Percentiles rank a stretch among this genome's conserved stretches.
These are phyloP conservation scores for Peucedramus taeniatus DNA, from an alignment of 2,113 vertebrate genomes.

Conservation along the genomic window DNA sequence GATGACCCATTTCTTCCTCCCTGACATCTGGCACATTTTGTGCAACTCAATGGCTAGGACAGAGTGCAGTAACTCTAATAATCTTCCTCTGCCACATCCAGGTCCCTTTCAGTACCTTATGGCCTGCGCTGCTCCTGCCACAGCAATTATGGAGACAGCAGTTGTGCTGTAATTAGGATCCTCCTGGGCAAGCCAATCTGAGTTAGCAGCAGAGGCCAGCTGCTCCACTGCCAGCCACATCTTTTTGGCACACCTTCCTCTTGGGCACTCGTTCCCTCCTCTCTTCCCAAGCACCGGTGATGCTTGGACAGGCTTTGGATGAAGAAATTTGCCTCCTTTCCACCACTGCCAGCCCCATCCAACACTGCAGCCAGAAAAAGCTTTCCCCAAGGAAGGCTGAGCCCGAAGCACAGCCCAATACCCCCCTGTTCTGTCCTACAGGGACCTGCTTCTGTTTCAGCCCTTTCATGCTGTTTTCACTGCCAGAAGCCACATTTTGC, in stretches of 20 bases:
- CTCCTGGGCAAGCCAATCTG: slow-evolving; percentile 68
- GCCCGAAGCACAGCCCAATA: neutral
- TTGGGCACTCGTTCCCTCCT: neutral
- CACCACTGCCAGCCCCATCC: neutral
- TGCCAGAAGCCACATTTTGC: neutral
- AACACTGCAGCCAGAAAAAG: neutral
- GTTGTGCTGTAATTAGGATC: slow-evolving; percentile 69
- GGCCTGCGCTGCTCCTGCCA: slow-evolving; percentile 50
- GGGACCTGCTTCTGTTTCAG: neutral
- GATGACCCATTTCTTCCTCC: slow-evolving; percentile 30
- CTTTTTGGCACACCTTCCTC: slow-evolving; percentile 58
- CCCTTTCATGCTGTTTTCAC: neutral
- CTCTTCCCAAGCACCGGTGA: neutral
- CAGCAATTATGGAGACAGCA: slow-evolving; percentile 64
- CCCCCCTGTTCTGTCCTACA: neutral
- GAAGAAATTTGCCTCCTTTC: neutral
- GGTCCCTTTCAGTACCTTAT: slow-evolving; percentile 41
- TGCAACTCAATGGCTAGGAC: neutral
- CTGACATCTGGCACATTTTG: slow-evolving; percentile 58
- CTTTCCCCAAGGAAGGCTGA: neutral
- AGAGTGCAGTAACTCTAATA: slow-evolving; percentile 3
- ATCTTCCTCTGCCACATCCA: slow-evolving; percentile 35
- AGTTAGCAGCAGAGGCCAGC: slow-evolving; percentile 55
- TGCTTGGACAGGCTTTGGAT: neutral
- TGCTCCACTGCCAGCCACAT: slow-evolving; percentile 56